Conservation (phyloP, 2,888 invertebrate species). For the Pecten maximus region DNA sequence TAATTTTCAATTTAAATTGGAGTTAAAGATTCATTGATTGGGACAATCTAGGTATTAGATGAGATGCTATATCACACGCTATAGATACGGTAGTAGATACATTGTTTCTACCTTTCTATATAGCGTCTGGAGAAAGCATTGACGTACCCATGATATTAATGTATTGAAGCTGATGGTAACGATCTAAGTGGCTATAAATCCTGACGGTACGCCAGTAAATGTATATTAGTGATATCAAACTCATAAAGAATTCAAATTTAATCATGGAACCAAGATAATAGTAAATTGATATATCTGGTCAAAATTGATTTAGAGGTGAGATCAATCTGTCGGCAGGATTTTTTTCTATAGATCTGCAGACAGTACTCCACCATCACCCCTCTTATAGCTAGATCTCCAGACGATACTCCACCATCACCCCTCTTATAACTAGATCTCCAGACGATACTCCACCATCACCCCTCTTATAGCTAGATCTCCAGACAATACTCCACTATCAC, state of each 20-base stretch:
- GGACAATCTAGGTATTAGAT: neutral
- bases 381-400: no score
- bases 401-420: no score
- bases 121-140: no score
- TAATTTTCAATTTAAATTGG: neutral
- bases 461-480: no score
- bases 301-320: neutral
- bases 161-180: neutral
- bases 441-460: no score
- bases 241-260: slow-evolving; percentile 8
- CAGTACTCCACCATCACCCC: no score
- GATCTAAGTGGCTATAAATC: neutral
- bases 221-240: neutral
- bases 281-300: neutral
- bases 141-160: neutral
- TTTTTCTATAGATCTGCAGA: no score
- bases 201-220: neutral
- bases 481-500: no score
- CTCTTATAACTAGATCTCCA: no score
- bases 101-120: no score
- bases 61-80: neutral
- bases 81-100: neutral
- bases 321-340: neutral
- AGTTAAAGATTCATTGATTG: neutral
- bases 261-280: neutral